Percentiles rank a stretch among this genome's conserved stretches.
Conservation (phyloP, 2,113 vertebrate genomes). For the Centropristis striata region DNA sequence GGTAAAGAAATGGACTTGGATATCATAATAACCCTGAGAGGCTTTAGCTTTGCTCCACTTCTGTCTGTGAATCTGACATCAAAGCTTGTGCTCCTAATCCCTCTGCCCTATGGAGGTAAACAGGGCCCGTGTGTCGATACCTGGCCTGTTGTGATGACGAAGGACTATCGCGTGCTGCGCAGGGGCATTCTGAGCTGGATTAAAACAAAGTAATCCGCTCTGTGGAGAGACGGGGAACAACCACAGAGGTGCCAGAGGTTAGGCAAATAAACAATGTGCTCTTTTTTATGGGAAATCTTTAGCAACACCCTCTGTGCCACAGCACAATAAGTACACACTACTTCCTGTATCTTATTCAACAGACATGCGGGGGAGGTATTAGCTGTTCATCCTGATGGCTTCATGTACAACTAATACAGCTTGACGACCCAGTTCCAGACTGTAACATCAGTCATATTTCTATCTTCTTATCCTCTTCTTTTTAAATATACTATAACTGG, state of each 20-base stretch:
- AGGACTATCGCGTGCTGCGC: conserved; percentile 39
- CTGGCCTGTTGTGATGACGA: conserved; percentile 55
- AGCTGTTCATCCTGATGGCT: conserved; percentile 11
- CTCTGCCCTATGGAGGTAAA: conserved; percentile 69
- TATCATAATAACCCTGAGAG: conserved; percentile 65
- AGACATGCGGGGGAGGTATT: not conserved
- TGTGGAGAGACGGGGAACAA: conserved; percentile 45
- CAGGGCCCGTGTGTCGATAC: conserved; percentile 60
- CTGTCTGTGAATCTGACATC: conserved; percentile 77
- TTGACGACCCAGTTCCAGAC: not conserved
- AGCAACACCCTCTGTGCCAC: conserved; percentile 10
- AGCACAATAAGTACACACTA: not conserved
- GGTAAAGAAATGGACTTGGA: conserved; percentile 51
- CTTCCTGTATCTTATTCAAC: not conserved
- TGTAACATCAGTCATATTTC: not conserved
- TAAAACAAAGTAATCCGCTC: conserved; percentile 80
- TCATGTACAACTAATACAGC: not conserved
- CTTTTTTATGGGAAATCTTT: conserved; percentile 50
- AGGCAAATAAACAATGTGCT: conserved; percentile 68
- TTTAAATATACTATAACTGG: too few relatives aligned
- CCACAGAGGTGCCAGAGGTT: conserved; percentile 62
- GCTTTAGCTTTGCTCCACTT: conserved; percentile 53
- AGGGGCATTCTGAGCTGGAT: conserved; percentile 74
- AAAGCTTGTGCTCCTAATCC: conserved; percentile 77
- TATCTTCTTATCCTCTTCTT: too few relatives aligned